These are phyloP conservation scores for Ceyx melanurus DNA, from an alignment of 2,113 vertebrate species.

Conservation along the genomic window DNA sequence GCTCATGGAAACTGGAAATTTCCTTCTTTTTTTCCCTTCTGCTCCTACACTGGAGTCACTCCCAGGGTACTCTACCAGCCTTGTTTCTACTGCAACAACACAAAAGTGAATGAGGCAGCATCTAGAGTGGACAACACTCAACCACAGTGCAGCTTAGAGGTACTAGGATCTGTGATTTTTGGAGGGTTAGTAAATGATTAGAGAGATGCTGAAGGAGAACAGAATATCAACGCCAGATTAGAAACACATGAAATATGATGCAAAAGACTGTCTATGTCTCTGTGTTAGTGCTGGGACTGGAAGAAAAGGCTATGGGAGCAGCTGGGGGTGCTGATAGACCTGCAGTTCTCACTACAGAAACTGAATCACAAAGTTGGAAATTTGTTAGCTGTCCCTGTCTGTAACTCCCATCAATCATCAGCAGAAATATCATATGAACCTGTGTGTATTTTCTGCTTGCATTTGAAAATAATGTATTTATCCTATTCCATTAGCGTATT, in stretches of 20 bases:
- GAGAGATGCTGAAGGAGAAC: not conserved
- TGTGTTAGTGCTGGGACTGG: not conserved
- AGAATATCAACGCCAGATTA: not conserved
- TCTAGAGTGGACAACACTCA: not conserved
- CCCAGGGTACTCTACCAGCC: not conserved
- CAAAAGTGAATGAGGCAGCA: fast-evolving
- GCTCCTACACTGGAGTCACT: not conserved
- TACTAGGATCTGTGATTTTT: not conserved
- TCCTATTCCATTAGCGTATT: slow-evolving; percentile 78
- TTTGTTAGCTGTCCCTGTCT: slow-evolving; percentile 7
- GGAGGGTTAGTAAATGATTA: not conserved
- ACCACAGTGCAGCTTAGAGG: not conserved
- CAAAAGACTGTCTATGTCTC: not conserved
- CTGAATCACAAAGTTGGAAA: not conserved
- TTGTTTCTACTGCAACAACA: fast-evolving
- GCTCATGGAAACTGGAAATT: not conserved
- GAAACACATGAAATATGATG: not conserved
- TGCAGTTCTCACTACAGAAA: not conserved
- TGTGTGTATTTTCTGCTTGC: slow-evolving; percentile 48
- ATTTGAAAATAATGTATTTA: slow-evolving; percentile 77
- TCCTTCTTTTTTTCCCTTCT: not conserved
- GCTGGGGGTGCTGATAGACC: not conserved
- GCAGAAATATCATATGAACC: slow-evolving; percentile 31
- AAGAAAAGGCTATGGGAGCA: not conserved
- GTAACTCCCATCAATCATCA: not conserved